A percentile compares a stretch with the other conserved stretches of the same genome.
These are phyloP conservation scores for Lordiphosa clarofinis DNA, from an alignment of 1,140 invertebrate genomes.

Conservation along the genomic window DNA sequence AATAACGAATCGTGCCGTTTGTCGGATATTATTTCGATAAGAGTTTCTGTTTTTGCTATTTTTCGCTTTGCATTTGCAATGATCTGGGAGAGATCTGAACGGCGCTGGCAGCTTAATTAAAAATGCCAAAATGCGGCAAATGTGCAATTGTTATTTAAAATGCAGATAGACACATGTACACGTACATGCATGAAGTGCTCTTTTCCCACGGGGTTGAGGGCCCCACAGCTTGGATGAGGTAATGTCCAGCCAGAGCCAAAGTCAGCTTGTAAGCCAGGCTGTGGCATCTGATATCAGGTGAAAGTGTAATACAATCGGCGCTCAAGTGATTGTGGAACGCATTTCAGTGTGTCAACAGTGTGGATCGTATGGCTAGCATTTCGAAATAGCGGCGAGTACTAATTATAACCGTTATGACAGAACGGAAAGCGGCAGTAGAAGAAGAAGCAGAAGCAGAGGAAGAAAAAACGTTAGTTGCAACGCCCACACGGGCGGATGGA, in stretches of 20 bases:
- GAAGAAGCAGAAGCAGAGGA: not conserved
- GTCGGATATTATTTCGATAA: conserved; percentile 55
- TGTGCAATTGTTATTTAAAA: conserved; percentile 41
- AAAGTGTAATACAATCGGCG: conserved; percentile 30
- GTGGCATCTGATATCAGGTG: conserved; percentile 16
- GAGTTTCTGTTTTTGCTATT: conserved; percentile 5
- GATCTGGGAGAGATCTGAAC: conserved; percentile 36
- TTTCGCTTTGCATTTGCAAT: conserved; percentile 19
- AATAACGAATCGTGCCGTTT: conserved; percentile 39
- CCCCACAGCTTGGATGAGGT: not conserved
- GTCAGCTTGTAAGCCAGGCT: not conserved
- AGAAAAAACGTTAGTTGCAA: conserved; percentile 57
- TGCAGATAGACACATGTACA: not conserved
- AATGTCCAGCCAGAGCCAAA: conserved; percentile 5
- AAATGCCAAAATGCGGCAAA: conserved; percentile 47
- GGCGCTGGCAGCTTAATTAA: conserved; percentile 56
- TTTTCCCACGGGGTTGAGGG: conserved; percentile 10
- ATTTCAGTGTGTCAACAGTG: conserved; percentile 22
- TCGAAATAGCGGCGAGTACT: conserved; percentile 16
- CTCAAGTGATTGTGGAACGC: conserved; percentile 38
- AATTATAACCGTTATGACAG: conserved; percentile 28
- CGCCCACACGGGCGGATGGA: conserved; percentile 42
- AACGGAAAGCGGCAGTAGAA: not conserved
- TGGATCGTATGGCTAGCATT: conserved; percentile 21
- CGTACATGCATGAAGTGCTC: conserved; percentile 2